These are phyloP conservation scores for Saxicola maurus DNA, from an alignment of 2,797 vertebrate species.

Conservation along the genomic window DNA sequence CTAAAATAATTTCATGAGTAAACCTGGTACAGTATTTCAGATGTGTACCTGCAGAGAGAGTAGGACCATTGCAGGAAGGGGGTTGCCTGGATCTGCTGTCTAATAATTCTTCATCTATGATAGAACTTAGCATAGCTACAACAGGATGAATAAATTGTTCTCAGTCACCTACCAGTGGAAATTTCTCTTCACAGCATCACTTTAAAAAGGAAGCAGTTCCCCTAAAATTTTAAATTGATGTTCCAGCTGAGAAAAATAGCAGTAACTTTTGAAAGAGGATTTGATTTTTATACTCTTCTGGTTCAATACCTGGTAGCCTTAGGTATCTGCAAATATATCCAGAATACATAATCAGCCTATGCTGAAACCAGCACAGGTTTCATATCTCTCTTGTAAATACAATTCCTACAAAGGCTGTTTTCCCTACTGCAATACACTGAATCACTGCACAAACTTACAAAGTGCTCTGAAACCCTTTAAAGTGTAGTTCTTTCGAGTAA, in stretches of 20 bases:
- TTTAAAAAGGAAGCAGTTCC: slow-evolving; percentile 31
- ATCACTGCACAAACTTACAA: not conserved
- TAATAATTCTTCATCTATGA: not conserved
- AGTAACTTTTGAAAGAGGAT: slow-evolving; percentile 12
- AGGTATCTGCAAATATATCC: slow-evolving; percentile 51
- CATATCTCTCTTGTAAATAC: not conserved
- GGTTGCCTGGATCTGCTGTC: not conserved
- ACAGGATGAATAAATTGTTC: slow-evolving; percentile 13
- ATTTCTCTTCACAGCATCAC: slow-evolving; percentile 11
- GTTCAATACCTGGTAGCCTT: slow-evolving; percentile 44
- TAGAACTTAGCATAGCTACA: not conserved
- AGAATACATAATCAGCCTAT: slow-evolving; percentile 40
- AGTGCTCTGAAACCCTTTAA: not conserved
- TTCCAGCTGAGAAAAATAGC: slow-evolving; percentile 56
- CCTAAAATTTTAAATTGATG: slow-evolving; percentile 38
- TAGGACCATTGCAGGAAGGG: not conserved
- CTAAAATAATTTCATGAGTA: not conserved
- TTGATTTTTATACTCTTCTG: slow-evolving; percentile 37
- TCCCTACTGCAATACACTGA: not conserved
- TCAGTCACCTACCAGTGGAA: slow-evolving; percentile 7
- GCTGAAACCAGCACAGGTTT: not conserved
- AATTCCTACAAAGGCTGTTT: not conserved
- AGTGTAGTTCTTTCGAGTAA: not conserved
- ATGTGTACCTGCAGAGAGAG: not conserved
- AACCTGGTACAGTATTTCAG: not conserved